phyloP scores from a whole-genome alignment of 64 coral and sea anemone genomes.

The Pocillopora damicornis region DNA sequence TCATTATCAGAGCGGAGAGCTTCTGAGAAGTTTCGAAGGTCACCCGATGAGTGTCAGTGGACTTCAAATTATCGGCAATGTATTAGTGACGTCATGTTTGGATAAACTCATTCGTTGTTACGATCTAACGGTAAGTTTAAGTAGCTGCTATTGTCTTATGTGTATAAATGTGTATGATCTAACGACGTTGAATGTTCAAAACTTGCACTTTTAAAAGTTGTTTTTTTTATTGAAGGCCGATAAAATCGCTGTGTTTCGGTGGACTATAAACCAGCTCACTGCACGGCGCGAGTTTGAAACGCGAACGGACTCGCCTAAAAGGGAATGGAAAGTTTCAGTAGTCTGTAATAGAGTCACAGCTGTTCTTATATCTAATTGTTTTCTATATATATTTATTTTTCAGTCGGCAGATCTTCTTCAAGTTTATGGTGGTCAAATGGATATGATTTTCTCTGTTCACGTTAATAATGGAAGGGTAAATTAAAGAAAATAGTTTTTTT shows the following conservation, averaged over 20 bases:
- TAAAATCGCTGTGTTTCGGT: too few relatives aligned
- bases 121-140: slow-evolving; percentile 70
- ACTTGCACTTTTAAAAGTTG: too few relatives aligned
- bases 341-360: too few relatives aligned
- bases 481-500: background rate
- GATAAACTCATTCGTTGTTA: slow-evolving; percentile 93
- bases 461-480: slow-evolving; percentile 75
- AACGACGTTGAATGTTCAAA: too few relatives aligned
- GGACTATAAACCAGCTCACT: too few relatives aligned
- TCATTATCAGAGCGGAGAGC: slow-evolving; percentile 72
- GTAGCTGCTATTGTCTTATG: too few relatives aligned
- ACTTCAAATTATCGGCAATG: slow-evolving; percentile 75
- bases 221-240: too few relatives aligned
- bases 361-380: background rate
- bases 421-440: slow-evolving; percentile 72
- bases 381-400: background rate
- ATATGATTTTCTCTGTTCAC: slow-evolving; percentile 85
- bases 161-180: too few relatives aligned
- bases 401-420: slow-evolving; percentile 82
- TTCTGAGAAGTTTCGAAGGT: slow-evolving; percentile 68
- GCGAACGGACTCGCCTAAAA: too few relatives aligned
- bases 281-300: too few relatives aligned
- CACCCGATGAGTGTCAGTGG: slow-evolving; percentile 87
- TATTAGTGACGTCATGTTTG: slow-evolving; percentile 87
- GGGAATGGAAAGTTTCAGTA: too few relatives aligned